Evolutionary conservation across 2,888 invertebrate genomes (phyloP).

Genomic region (Synanthedon formicaeformis): DNA sequence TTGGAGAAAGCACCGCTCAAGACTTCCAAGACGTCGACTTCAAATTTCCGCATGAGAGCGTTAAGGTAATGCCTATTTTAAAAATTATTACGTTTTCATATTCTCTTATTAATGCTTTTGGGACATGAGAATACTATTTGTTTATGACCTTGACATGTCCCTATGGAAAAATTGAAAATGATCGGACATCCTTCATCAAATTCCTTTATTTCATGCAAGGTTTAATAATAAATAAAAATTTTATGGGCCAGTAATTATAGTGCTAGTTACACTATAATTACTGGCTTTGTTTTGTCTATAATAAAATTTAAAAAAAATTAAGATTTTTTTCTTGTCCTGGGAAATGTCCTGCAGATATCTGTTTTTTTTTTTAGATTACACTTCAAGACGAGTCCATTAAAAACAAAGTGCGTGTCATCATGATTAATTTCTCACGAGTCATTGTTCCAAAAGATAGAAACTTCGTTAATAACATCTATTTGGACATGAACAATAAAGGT

Average conservation of each 20-base stretch:
- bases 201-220: no score
- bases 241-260: no score
- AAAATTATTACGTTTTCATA: not conserved
- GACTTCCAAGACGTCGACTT: conserved; percentile 46
- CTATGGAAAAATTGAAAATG: not conserved
- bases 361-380: conserved; percentile 45
- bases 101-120: no score
- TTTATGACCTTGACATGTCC: conserved; percentile 24
- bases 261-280: no score
- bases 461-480: conserved; percentile 49
- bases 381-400: conserved; percentile 62
- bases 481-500: conserved; percentile 57
- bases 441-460: conserved; percentile 43
- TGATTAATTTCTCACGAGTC: conserved; percentile 48
- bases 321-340: not conserved
- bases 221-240: no score
- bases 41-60: conserved; percentile 66
- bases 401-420: conserved; percentile 64
- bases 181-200: no score
- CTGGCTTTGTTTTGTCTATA: not conserved
- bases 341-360: no score
- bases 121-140: no score
- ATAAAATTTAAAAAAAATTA: conserved; percentile 16
- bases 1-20: conserved; percentile 43
- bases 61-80: conserved; percentile 26